Percentiles rank a stretch among this genome's conserved stretches.
Evolutionary conservation across 2,888 invertebrate genomes (phyloP).

Genomic region (Oligia fasciuncula): DNA sequence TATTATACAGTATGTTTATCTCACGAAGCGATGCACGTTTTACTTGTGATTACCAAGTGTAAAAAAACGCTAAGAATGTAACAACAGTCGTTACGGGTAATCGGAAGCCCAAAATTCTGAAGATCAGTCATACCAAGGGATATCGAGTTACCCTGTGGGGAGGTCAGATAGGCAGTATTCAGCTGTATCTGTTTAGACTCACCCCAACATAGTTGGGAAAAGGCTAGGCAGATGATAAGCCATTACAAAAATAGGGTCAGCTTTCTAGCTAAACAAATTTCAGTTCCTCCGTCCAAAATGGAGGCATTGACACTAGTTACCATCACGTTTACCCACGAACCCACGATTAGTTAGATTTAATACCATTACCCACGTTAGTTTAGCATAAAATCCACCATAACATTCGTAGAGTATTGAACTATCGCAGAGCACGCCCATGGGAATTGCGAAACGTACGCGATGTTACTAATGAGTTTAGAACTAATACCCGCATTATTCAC

Average conservation of each 20-base stretch:
- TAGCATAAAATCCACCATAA: conserved; percentile 41
- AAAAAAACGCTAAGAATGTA: neutral
- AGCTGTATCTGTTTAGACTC: neutral
- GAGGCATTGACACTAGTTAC: neutral
- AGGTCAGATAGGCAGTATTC: neutral
- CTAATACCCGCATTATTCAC: conserved; percentile 25
- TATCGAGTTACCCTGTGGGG: neutral
- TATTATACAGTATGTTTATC: neutral
- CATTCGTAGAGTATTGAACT: conserved; percentile 50
- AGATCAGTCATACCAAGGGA: neutral
- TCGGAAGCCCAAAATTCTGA: neutral
- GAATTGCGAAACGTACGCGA: conserved; percentile 27
- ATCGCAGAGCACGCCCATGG: conserved; percentile 21
- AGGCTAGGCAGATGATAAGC: neutral
- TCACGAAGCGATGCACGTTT: neutral
- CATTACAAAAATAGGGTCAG: neutral
- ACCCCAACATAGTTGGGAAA: neutral
- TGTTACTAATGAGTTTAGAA: conserved; percentile 39
- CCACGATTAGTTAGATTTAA: neutral
- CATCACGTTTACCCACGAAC: neutral
- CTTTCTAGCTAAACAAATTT: neutral
- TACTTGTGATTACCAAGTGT: neutral
- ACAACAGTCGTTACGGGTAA: no score
- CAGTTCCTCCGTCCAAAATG: neutral
- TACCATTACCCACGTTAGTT: conserved; percentile 5